Evolutionary conservation across 2,797 vertebrate genomes (phyloP), one percentile per base, ranked within the genome.

Genomic region (Enteromius radiatus): DNA sequence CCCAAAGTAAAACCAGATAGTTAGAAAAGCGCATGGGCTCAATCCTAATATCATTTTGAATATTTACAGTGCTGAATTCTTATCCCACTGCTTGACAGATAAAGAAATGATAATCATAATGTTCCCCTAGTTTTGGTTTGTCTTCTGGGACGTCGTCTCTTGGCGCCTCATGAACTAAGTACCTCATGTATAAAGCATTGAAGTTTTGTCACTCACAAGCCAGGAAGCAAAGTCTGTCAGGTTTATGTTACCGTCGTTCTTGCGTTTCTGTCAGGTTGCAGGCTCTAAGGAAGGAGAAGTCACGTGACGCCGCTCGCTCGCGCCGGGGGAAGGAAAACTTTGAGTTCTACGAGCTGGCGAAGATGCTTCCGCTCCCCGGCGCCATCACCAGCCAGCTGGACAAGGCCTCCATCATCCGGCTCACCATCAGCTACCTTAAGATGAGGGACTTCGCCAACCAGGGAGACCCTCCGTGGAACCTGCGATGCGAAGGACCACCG

Each of bases 401-500:
- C 95, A 99, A 99, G 92, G 98, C 98, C 17, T 99, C 98, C 92
- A 98, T 99, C 93, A 99, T 99, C 88, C 95, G 98, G 84, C 97
- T 99, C 88, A 99, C 98, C 93, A 99, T 99, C 94, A 99, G 98
- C 93, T 99, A 99, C 93, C 95, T 99, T 93, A 98, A 98, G 95
- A 99, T 99, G 97, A 96, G 98, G 90, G 97, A 98, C 95, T 99
- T 99, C 88, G 96, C 97, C 93, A 98, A 97, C 93, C 97, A 97
- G 90, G 98, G 98, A 0, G 98, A 99, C 92, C 98, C 98, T 74
- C 97, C 97, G 0, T 99, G 98, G 98, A 99, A 98, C 94, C 92
- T 98, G 93, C 94, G 97, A 86, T 95, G 96, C 87, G 98, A 99
- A 94, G 98, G 96, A 73, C 97, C 98, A 68, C 97, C 97, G 17